Percentiles rank a stretch among this genome's conserved stretches.
phyloP scores from a whole-genome alignment of 1,140 invertebrate genomes.

The Ceratina japonica region DNA sequence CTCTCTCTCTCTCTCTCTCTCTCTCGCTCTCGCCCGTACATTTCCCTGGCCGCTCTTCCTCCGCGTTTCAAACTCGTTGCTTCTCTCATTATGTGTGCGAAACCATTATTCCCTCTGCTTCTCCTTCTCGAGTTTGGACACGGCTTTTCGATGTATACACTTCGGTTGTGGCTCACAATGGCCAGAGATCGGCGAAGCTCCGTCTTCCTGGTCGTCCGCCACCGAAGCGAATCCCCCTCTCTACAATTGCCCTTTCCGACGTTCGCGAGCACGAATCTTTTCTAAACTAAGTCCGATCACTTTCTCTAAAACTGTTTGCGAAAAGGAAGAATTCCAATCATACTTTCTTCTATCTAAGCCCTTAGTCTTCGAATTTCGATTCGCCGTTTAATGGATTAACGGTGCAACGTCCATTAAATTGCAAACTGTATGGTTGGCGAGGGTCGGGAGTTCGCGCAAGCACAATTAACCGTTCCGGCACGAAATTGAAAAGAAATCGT shows the following conservation, averaged over 20 bases:
- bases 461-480: no score
- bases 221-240: background rate
- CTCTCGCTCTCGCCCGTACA: background rate
- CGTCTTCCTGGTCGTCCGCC: slow-evolving; percentile 7
- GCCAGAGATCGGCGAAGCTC: background rate
- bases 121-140: background rate
- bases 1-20: no score
- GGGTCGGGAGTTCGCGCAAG: no score
- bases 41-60: background rate
- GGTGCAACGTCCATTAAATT: no score
- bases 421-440: background rate
- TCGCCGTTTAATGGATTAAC: no score
- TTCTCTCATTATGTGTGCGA: slow-evolving; percentile 36
- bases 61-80: slow-evolving; percentile 9
- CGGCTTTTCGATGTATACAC: slow-evolving; percentile 22
- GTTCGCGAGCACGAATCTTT: background rate
- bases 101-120: slow-evolving; percentile 29
- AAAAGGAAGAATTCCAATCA: background rate
- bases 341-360: no score
- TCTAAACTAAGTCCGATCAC: background rate
- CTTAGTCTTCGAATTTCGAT: no score
- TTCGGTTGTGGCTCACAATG: slow-evolving; percentile 32
- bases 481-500: background rate
- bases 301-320: background rate
- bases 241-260: background rate